These are phyloP conservation scores for Lepilemur septentrionalis DNA, from an alignment of 2,797 vertebrate species.

Conservation along the genomic window DNA sequence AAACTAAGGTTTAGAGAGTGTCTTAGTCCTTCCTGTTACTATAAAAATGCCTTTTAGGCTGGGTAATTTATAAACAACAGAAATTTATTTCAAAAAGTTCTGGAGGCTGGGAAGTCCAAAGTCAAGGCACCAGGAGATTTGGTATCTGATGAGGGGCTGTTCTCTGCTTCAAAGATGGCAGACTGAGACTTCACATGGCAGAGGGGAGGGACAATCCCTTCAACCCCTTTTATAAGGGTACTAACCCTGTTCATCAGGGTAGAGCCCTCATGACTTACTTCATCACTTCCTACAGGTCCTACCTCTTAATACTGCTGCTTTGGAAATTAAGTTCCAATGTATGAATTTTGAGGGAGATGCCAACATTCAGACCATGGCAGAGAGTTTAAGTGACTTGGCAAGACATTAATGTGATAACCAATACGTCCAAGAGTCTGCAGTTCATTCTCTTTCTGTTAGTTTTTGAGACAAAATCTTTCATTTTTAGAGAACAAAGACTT, in stretches of 20 bases:
- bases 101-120: background rate
- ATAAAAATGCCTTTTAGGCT: background rate
- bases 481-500: background rate
- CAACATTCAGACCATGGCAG: background rate
- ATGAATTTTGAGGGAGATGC: background rate
- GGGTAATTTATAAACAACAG: background rate
- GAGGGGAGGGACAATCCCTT: too few species aligned
- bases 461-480: background rate
- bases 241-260: background rate
- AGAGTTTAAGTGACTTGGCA: background rate
- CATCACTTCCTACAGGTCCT: background rate
- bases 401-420: background rate
- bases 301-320: background rate
- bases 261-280: background rate
- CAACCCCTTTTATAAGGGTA: background rate
- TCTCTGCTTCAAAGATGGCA: background rate
- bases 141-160: background rate
- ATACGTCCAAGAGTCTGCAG: background rate
- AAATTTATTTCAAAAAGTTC: background rate
- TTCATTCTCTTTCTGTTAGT: background rate
- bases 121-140: background rate
- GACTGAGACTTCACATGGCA: background rate
- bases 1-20: background rate
- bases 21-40: background rate
- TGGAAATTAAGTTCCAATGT: background rate